phyloP scores from a whole-genome alignment of 2,113 vertebrate species.

The Morone saxatilis region DNA sequence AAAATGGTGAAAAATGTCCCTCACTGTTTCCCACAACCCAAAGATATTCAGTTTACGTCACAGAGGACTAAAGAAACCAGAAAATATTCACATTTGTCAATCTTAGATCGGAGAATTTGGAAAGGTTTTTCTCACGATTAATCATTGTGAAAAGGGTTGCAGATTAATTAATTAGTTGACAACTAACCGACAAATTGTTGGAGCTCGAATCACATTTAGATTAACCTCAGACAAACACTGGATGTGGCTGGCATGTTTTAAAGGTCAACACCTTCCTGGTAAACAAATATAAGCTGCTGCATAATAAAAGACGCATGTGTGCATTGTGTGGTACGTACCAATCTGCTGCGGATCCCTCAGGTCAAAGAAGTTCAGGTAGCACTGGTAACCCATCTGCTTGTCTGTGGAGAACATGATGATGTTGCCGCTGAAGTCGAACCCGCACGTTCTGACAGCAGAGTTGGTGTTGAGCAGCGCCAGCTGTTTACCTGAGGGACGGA shows the following conservation, averaged over 20 bases:
- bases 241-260: not conserved
- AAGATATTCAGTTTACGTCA: too few species aligned
- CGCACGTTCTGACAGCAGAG: conserved; percentile 95
- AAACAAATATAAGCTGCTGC: not conserved
- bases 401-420: conserved; percentile 99
- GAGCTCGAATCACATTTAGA: too few species aligned
- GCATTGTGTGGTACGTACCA: conserved; percentile 75
- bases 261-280: not conserved
- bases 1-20: too few species aligned
- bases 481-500: conserved; percentile 89
- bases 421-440: conserved; percentile 98
- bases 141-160: too few species aligned
- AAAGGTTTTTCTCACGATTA: too few species aligned
- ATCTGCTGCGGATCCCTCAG: conserved; percentile 93
- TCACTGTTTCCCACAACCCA: too few species aligned
- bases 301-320: not conserved
- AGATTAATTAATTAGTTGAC: too few species aligned
- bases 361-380: conserved; percentile 95
- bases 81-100: too few species aligned
- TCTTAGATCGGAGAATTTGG: too few species aligned
- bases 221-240: not conserved
- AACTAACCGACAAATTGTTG: too few species aligned
- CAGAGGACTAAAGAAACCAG: too few species aligned
- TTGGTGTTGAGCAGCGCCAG: conserved; percentile 94
- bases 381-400: conserved; percentile 99